phyloP scores from a whole-genome alignment of 2,113 vertebrate species.

The Cyprinus carpio region DNA sequence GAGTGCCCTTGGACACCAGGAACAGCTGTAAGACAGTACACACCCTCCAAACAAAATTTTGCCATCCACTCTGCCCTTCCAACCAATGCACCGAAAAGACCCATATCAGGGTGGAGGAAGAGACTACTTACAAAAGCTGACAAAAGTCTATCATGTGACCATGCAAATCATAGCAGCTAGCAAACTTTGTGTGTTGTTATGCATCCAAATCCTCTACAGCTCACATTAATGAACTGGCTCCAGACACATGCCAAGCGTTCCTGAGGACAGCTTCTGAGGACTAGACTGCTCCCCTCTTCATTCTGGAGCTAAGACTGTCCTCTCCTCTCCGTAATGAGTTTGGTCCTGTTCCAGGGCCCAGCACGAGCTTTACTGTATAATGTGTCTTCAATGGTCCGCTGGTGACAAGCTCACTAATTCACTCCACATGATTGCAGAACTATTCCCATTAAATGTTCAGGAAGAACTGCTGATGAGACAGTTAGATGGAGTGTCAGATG shows the following conservation, averaged over 20 bases:
- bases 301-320: constrained; percentile 30
- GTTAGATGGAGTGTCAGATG: constrained; percentile 14
- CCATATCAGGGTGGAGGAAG: background rate
- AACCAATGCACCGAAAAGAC: background rate
- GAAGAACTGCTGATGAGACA: constrained; percentile 49
- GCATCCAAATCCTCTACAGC: background rate
- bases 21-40: constrained; percentile 37
- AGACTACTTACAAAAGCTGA: background rate
- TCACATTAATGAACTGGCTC: constrained; percentile 7
- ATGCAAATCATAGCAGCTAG: background rate
- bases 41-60: constrained; percentile 38
- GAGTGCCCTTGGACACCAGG: constrained; percentile 44
- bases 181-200: background rate
- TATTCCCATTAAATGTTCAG: constrained; percentile 58
- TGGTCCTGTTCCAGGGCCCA: constrained; percentile 57
- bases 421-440: constrained; percentile 55
- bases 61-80: background rate
- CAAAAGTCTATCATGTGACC: background rate
- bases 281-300: constrained; percentile 11
- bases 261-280: constrained; percentile 35
- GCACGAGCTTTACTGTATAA: constrained; percentile 59
- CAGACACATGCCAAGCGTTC: constrained; percentile 36
- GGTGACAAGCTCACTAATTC: constrained; percentile 63
- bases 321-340: constrained; percentile 54
- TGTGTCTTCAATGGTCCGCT: constrained; percentile 61